These are phyloP conservation scores for Euproctis similis DNA, from an alignment of 2,888 invertebrate species.

Conservation along the genomic window DNA sequence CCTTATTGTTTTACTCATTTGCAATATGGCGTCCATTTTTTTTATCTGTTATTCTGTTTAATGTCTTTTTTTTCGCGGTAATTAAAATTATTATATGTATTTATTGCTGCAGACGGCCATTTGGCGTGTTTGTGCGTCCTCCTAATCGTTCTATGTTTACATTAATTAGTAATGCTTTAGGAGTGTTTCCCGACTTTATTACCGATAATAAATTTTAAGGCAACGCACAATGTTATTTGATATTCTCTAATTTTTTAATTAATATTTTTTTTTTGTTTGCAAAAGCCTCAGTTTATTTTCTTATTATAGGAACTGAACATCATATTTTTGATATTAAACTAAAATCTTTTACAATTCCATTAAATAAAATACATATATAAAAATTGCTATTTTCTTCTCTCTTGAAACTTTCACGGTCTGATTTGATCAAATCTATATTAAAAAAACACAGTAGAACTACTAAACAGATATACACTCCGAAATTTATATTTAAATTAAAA, in stretches of 20 bases:
- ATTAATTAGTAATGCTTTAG: slow-evolving; percentile 74
- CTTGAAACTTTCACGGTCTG: too few species aligned
- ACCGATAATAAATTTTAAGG: slow-evolving; percentile 57
- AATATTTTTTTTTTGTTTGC: slow-evolving; percentile 1
- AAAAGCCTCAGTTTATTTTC: too few species aligned
- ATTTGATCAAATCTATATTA: too few species aligned
- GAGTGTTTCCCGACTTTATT: slow-evolving; percentile 64
- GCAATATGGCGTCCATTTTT: slow-evolving; percentile 60
- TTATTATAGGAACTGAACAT: too few species aligned
- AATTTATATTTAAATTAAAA: too few species aligned
- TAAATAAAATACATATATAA: too few species aligned
- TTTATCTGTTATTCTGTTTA: slow-evolving; percentile 62
- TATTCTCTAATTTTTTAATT: too few species aligned
- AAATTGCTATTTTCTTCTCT: too few species aligned
- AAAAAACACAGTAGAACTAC: too few species aligned
- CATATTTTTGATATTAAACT: too few species aligned
- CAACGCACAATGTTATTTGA: slow-evolving; percentile 32
- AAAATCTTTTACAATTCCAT: too few species aligned
- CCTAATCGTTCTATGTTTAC: slow-evolving; percentile 73
- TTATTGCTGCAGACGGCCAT: slow-evolving; percentile 64
- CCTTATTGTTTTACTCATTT: slow-evolving; percentile 53
- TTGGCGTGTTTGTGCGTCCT: slow-evolving; percentile 61
- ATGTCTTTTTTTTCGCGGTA: slow-evolving; percentile 66
- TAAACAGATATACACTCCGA: too few species aligned
- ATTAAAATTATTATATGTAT: slow-evolving; percentile 75